Evolutionary conservation across 1,140 invertebrate genomes (phyloP).

Genomic region (Scaptomyza montana): DNA sequence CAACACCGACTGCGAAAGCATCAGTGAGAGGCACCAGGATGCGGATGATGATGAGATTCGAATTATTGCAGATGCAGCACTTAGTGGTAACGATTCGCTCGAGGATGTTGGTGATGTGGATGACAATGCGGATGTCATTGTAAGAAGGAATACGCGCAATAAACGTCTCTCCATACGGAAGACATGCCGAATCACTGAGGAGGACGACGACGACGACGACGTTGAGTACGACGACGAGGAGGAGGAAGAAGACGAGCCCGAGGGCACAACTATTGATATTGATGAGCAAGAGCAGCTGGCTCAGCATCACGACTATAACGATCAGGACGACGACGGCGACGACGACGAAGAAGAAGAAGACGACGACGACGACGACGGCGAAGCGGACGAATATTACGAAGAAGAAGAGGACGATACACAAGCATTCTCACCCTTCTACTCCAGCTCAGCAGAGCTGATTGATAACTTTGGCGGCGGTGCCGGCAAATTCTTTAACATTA

Average conservation of each 20-base stretch:
- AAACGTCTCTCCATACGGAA: constrained; percentile 68
- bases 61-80: constrained; percentile 27
- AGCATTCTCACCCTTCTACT: constrained; percentile 72
- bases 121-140: constrained; percentile 70
- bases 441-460: constrained; percentile 70
- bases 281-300: constrained; percentile 57
- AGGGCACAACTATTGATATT: constrained; percentile 61
- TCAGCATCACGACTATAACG: constrained; percentile 42
- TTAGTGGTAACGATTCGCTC: constrained; percentile 66
- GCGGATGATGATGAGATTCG: constrained; percentile 54
- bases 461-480: constrained; percentile 68
- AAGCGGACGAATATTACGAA: constrained; percentile 71
- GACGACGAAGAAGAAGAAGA: constrained; percentile 38
- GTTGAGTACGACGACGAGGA: constrained; percentile 32
- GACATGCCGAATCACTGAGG: constrained; percentile 75
- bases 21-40: constrained; percentile 65
- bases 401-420: constrained; percentile 77
- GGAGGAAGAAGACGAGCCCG: constrained; percentile 53
- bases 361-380: constrained; percentile 63
- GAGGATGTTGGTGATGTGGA: constrained; percentile 72
- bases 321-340: constrained; percentile 38
- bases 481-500: constrained; percentile 70
- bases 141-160: constrained; percentile 66
- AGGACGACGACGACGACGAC: constrained; percentile 59
- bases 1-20: constrained; percentile 68